Evolutionary conservation across 2,888 invertebrate genomes (phyloP).

Genomic region (Harpalus rubripes): DNA sequence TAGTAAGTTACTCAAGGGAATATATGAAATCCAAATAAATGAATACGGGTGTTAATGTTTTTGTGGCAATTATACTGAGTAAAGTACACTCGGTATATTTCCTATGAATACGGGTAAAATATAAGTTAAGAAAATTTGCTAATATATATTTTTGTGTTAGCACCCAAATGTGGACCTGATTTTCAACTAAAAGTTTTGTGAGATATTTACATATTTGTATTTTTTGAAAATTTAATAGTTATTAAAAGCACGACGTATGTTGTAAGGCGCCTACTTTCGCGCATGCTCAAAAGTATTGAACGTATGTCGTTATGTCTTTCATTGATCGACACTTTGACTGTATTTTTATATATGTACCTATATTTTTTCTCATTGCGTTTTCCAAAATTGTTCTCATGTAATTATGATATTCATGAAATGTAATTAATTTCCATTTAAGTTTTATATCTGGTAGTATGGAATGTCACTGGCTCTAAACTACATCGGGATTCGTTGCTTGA

Average conservation of each 20-base stretch:
- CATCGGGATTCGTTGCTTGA: constrained; percentile 26
- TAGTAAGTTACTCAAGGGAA: constrained; percentile 5
- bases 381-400: constrained; percentile 8
- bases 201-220: constrained; percentile 49
- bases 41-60: constrained; percentile 54
- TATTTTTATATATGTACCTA: constrained; percentile 22
- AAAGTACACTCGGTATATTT: constrained; percentile 31
- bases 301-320: constrained; percentile 41
- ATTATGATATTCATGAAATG: neutral
- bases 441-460: constrained; percentile 37
- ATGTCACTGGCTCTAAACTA: constrained; percentile 52
- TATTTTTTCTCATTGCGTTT: constrained; percentile 19
- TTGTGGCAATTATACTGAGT: constrained; percentile 48
- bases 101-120: constrained; percentile 51
- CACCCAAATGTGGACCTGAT: constrained; percentile 44
- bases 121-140: constrained; percentile 47
- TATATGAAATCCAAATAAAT: constrained; percentile 27
- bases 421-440: neutral
- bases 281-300: constrained; percentile 53
- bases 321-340: constrained; percentile 32
- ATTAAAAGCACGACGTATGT: constrained; percentile 45
- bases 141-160: constrained; percentile 52
- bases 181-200: constrained; percentile 50
- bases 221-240: constrained; percentile 48
- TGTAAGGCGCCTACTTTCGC: constrained; percentile 40